A percentile compares a stretch with the other conserved stretches of the same genome.
These are phyloP conservation scores for Schlechtendalia chinensis DNA, from an alignment of 1,140 invertebrate genomes.

Conservation along the genomic window DNA sequence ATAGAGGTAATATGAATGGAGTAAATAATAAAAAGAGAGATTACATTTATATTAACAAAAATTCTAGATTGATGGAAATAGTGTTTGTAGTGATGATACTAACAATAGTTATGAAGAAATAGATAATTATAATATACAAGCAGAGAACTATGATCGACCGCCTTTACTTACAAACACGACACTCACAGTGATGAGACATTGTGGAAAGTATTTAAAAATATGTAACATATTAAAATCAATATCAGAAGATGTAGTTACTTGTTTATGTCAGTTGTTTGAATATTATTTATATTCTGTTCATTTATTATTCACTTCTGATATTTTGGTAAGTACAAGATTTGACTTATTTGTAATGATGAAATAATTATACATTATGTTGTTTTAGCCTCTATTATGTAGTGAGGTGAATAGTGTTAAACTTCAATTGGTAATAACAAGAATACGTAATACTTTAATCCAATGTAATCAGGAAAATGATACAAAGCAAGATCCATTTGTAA, in stretches of 20 bases:
- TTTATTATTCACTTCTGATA: conserved; percentile 80
- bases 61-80: conserved; percentile 31
- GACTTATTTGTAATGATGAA: not conserved
- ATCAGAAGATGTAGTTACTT: conserved; percentile 83
- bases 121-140: conserved; percentile 36
- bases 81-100: conserved; percentile 43
- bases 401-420: conserved; percentile 47
- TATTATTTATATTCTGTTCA: conserved; percentile 91
- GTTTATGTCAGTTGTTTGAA: conserved; percentile 92
- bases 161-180: conserved; percentile 88
- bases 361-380: not conserved
- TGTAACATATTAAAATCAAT: conserved; percentile 87
- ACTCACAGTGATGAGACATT: conserved; percentile 85
- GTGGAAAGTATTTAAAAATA: conserved; percentile 92
- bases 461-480: conserved; percentile 14
- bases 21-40: not conserved
- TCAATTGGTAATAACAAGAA: conserved; percentile 48
- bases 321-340: conserved; percentile 60
- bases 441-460: conserved; percentile 43
- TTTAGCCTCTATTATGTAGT: conserved; percentile 24
- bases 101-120: conserved; percentile 41
- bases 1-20: conserved; percentile 56
- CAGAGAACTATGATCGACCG: conserved; percentile 42
- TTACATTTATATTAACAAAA: not conserved
- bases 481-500: conserved; percentile 33